These are phyloP conservation scores for Misgurnus anguillicaudatus DNA, from an alignment of 2,113 vertebrate species.

Conservation along the genomic window DNA sequence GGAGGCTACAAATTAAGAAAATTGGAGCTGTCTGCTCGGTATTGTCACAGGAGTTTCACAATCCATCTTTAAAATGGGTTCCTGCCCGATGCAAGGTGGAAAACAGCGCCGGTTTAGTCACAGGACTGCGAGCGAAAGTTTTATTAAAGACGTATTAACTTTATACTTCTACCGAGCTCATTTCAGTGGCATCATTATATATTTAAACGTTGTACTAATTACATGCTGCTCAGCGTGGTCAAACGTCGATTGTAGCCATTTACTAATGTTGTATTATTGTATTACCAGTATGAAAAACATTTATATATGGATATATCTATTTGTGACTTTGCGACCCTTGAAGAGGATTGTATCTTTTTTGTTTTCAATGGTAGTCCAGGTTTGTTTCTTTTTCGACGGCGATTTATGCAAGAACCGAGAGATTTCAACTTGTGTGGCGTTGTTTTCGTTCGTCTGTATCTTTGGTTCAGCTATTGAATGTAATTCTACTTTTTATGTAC, in stretches of 20 bases:
- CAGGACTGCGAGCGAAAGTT: conserved; percentile 61
- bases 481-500: conserved; percentile 74
- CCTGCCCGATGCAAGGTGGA: conserved; percentile 42
- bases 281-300: conserved; percentile 72
- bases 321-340: conserved; percentile 75
- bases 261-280: conserved; percentile 80
- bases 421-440: conserved; percentile 69
- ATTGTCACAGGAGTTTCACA: conserved; percentile 58
- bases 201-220: conserved; percentile 77
- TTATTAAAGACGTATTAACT: conserved; percentile 72
- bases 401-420: conserved; percentile 68
- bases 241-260: conserved; percentile 75
- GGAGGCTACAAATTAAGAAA: conserved; percentile 58
- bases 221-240: conserved; percentile 74
- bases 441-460: conserved; percentile 63
- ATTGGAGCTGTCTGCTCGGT: conserved; percentile 57
- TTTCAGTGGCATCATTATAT: conserved; percentile 74
- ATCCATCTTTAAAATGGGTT: conserved; percentile 61
- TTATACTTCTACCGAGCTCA: conserved; percentile 74
- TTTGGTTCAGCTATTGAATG: conserved; percentile 77
- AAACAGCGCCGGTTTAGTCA: conserved; percentile 56
- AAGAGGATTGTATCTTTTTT: conserved; percentile 68
- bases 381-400: conserved; percentile 60
- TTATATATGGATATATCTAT: conserved; percentile 77
- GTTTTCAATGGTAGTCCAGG: conserved; percentile 59